Percentiles rank a stretch among this genome's conserved stretches.
Evolutionary conservation across 2,797 vertebrate genomes (phyloP).

Genomic region (Rhinatrema bivittatum): DNA sequence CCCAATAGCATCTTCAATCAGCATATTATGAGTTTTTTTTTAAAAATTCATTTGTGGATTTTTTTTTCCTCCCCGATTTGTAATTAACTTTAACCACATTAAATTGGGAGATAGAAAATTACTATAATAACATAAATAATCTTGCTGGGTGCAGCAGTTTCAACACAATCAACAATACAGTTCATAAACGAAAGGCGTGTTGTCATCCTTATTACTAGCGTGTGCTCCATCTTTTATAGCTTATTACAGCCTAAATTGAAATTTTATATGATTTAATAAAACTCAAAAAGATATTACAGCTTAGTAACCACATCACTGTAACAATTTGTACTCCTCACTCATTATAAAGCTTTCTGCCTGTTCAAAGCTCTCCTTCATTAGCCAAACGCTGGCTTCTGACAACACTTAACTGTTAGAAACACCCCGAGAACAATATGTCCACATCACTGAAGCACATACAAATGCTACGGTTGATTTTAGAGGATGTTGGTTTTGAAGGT

Average conservation of each 20-base stretch:
- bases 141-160: constrained; percentile 43
- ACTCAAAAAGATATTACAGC: constrained; percentile 54
- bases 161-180: constrained; percentile 49
- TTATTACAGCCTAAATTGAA: constrained; percentile 57
- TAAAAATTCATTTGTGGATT: constrained; percentile 37
- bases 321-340: constrained; percentile 40
- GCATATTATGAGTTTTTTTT: constrained; percentile 38
- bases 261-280: constrained; percentile 66
- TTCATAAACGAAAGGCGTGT: constrained; percentile 46
- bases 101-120: constrained; percentile 53
- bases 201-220: constrained; percentile 50
- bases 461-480: constrained; percentile 8
- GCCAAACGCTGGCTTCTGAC: constrained; percentile 18
- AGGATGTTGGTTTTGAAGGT: constrained; percentile 7
- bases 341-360: constrained; percentile 22
- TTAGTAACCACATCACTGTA: constrained; percentile 48
- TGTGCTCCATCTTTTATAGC: constrained; percentile 49
- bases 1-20: constrained; percentile 20
- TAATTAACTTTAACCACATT: constrained; percentile 61
- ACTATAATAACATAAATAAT: constrained; percentile 50
- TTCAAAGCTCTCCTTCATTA: constrained; percentile 23
- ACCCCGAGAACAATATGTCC: constrained; percentile 22
- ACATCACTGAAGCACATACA: background rate
- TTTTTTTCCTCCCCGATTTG: constrained; percentile 56
- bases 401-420: constrained; percentile 25